Percentiles rank a stretch among this genome's conserved stretches.
Conservation (phyloP, 2,888 invertebrate genomes). For the Brenthis ino region DNA sequence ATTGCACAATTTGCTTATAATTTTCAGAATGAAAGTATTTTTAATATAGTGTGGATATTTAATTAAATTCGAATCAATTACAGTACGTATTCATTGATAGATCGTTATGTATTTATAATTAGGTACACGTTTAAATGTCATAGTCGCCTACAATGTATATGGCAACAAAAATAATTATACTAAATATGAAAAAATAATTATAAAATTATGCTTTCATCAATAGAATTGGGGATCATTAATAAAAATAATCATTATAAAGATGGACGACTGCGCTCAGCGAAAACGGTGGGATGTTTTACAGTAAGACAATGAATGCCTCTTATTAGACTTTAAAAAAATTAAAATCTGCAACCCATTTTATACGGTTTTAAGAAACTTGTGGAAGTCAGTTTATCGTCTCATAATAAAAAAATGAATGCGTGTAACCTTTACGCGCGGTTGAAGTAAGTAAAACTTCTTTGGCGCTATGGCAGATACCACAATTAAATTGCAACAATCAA, state of each 20-base stretch:
- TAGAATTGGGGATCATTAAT: neutral
- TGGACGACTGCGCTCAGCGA: slow-evolving; percentile 22
- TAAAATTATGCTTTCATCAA: slow-evolving; percentile 10
- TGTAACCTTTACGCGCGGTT: too few relatives aligned
- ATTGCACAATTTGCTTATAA: slow-evolving; percentile 25
- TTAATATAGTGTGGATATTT: slow-evolving; percentile 8
- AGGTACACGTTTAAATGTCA: slow-evolving; percentile 8
- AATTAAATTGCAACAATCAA: too few relatives aligned
- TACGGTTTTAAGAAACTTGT: too few relatives aligned
- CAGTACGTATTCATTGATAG: slow-evolving; percentile 14
- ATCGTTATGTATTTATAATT: slow-evolving; percentile 16
- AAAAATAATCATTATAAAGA: neutral
- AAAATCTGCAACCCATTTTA: too few relatives aligned
- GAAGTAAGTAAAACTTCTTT: too few relatives aligned
- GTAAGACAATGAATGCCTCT: neutral
- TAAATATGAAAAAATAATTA: neutral
- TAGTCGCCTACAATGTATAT: slow-evolving; percentile 28
- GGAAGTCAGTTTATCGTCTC: too few relatives aligned
- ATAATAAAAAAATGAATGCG: too few relatives aligned
- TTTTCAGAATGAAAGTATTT: slow-evolving; percentile 14
- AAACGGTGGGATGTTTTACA: slow-evolving; percentile 20
- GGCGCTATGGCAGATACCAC: too few relatives aligned
- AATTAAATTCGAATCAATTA: slow-evolving; percentile 20
- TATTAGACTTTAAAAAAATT: too few relatives aligned
- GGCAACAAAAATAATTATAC: slow-evolving; percentile 27